A percentile compares a stretch with the other conserved stretches of the same genome.
These are phyloP conservation scores for Saccostrea glomerata DNA, from an alignment of 1,140 invertebrate genomes.

Conservation along the genomic window DNA sequence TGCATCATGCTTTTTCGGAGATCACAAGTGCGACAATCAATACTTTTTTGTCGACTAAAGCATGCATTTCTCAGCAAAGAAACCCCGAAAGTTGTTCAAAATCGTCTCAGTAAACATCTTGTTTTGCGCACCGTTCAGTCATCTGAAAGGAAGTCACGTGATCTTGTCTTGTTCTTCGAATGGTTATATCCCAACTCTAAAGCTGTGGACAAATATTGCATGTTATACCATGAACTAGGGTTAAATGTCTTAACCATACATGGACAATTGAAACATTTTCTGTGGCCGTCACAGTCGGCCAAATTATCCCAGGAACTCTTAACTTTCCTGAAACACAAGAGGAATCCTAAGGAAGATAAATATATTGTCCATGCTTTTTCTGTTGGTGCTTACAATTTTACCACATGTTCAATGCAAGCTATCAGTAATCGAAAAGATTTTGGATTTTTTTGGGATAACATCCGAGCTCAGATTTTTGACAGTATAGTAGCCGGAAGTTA, in stretches of 20 bases:
- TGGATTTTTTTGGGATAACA: slow-evolving; percentile 52
- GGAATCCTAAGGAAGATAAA: slow-evolving; percentile 43
- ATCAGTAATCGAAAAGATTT: slow-evolving; percentile 14
- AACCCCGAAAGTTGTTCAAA: neutral
- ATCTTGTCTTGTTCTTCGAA: slow-evolving; percentile 60
- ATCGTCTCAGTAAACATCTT: neutral
- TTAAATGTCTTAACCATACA: slow-evolving; percentile 62
- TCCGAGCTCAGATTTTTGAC: slow-evolving; percentile 65
- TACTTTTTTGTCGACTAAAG: neutral
- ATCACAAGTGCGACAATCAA: neutral
- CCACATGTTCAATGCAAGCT: slow-evolving; percentile 48
- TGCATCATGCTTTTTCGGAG: neutral
- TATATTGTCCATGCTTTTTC: slow-evolving; percentile 64
- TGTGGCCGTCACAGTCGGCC: slow-evolving; percentile 59
- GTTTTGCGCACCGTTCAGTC: neutral
- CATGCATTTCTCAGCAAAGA: neutral
- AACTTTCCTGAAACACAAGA: slow-evolving; percentile 43
- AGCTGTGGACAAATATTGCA: slow-evolving; percentile 60
- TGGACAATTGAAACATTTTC: slow-evolving; percentile 58
- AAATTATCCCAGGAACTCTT: slow-evolving; percentile 56
- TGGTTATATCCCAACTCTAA: slow-evolving; percentile 61
- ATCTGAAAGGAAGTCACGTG: neutral
- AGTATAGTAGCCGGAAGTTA: slow-evolving; percentile 63
- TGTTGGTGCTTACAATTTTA: slow-evolving; percentile 64
- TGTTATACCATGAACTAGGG: slow-evolving; percentile 59